Evolutionary conservation across 2,797 vertebrate genomes (phyloP), one percentile per base, ranked within the genome.

Genomic region (Acrossocheilus fasciatus): DNA sequence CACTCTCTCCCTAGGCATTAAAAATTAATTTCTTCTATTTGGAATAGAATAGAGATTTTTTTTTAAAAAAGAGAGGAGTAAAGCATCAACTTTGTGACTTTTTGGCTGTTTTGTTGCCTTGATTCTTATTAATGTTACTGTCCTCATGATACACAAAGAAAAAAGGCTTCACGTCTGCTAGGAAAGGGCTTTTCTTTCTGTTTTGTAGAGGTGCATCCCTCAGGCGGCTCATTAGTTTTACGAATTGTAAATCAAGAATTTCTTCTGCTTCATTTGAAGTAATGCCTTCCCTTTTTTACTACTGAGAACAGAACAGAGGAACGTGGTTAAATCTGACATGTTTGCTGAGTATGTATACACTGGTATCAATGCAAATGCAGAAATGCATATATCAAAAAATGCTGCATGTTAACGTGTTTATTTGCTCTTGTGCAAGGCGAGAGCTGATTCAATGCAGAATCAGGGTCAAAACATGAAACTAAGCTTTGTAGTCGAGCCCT

Each of bases 1-100:
- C 26, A 36, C 79, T 82, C 47, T 41, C 59, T 83, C 79, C 39
- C 79, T 81, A 34, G 52, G 41, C 30, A 81, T 89, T 75, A 90
- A 83, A 90, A 81, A 87, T 86, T 9, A 7, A 82, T 83, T 86
- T 76, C 15, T 66, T 84, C 85, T 84, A 54, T 86, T 76, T 85
- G 39, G 54, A 84, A 54, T 45, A 36, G 17, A 81, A 81, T 50
- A 30, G 62, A 81, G 43, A 68, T 6, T 26, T 26, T 26, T 26
- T 26, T 26, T 26, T 3, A 43, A 43, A 43, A 59, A 43, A 82
- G 23, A 34, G 30, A n/a, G 14, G 30, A 43, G 20, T 18, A 69
- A 45, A 41, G 20, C 74, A 69, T 68, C 34, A 68, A 41, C 64
- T 39, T 41, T 57, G 45, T 77, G 68, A 45, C 52, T 83, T 74